Base-by-base conservation (phyloP, 1,140 invertebrate species). In the Pseudoatta argentina region DNA sequence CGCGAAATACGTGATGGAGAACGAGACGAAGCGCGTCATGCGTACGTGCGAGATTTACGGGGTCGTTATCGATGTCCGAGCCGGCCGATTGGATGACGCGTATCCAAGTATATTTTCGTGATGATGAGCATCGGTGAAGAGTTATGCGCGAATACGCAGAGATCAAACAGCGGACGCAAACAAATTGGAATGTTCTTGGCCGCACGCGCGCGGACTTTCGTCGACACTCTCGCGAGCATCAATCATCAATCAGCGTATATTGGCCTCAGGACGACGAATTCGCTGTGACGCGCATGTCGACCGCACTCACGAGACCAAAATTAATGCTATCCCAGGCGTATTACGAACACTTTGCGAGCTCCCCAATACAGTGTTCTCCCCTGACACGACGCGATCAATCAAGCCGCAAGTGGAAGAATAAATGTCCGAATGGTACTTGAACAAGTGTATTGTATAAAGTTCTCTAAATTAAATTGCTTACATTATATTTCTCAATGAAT, bases 191-290 rank as follows among this genome's bases (percentile, higher is more conserved):
- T 59, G 82, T 76, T 77, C 72, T 77, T 44, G 59, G 53, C 48
- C 21, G 55, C 44, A 27, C 67, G 69, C 79, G 79, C 39, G 44
- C 85, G 85, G 61, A 67, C 64, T 86, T 69, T 90, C 73, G 75
- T 87, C 75, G 63, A 30, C 63, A 24, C 61, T 86, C 59, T 63
- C 59, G 66, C 87, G 83, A 81, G 86, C 83, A 48, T 24, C 73
- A 86, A 59, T 86, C 76, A 79, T 82, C 77, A 81, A 82, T 86
- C 66, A 81, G 39, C 76, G 55, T 82, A 69, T 78, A 89, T 88
- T 79, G 77, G 83, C 53, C 77, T 86, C 85, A 82, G 63, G 72
- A 48, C 72, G 85, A 88, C 87, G 87, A 87, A 87, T 83, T 87
- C 88, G 85, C 78, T 85, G 64, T 66, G 85, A 85, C 77, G 72